phyloP scores from a whole-genome alignment of 2,888 invertebrate genomes.

The Bembecia ichneumoniformis region DNA sequence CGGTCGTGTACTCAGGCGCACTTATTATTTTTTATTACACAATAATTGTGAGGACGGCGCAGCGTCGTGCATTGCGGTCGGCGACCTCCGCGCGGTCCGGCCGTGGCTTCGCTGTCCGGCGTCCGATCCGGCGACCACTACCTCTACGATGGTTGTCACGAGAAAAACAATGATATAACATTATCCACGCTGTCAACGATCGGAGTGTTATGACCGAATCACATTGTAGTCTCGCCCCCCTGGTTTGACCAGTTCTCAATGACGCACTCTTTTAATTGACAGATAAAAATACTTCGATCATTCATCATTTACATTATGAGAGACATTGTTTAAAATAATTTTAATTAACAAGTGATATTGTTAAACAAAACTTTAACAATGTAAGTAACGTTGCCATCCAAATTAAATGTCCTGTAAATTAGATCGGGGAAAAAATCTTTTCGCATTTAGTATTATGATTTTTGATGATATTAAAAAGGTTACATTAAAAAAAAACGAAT shows the following conservation, averaged over 20 bases:
- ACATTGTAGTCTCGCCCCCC: slow-evolving; percentile 16
- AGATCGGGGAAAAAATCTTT: too few species aligned
- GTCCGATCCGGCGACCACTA: background rate
- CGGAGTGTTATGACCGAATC: slow-evolving; percentile 25
- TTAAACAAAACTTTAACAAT: too few species aligned
- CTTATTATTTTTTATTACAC: slow-evolving; percentile 1
- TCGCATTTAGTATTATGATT: too few species aligned
- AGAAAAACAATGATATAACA: slow-evolving; percentile 38
- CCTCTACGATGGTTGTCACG: slow-evolving; percentile 3
- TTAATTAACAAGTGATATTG: too few species aligned
- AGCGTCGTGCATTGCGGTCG: background rate
- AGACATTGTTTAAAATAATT: too few species aligned
- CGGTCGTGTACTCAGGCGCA: background rate
- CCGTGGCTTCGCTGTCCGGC: background rate
- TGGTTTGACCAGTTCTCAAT: slow-evolving; percentile 25
- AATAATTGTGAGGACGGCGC: background rate
- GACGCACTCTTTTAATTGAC: slow-evolving; percentile 26
- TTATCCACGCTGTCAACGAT: slow-evolving; percentile 48
- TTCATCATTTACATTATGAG: background rate
- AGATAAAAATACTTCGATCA: slow-evolving; percentile 8
- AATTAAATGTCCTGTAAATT: too few species aligned
- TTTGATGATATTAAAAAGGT: too few species aligned
- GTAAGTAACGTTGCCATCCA: too few species aligned
- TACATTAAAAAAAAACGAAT: too few species aligned
- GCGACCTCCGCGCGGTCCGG: slow-evolving; percentile 1